Evolutionary conservation across 2,113 vertebrate species (phyloP), one percentile per base, ranked within the genome.

Genomic region (Sapajus apella): DNA sequence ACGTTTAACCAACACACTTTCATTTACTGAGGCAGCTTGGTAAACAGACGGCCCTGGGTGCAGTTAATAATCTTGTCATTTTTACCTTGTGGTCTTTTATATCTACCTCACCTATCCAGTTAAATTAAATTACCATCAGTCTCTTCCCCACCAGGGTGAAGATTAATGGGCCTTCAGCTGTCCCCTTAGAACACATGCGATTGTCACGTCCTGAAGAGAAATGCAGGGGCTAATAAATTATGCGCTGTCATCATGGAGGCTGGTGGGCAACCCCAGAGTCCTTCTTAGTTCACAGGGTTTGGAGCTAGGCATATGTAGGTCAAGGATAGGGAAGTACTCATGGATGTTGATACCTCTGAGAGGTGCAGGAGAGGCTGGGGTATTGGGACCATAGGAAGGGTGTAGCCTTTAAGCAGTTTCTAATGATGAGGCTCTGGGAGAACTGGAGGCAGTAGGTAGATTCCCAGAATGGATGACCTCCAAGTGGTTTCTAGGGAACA

Each of bases 91-190:
- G 89, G 43, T 86, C 35, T 92, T 98, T 94, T 92, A 18, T 93
- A 56, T 93, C 93, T 64, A 23, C 88, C 83, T 93, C 61, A 64
- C 81, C 95, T 81, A 30, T 45, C 52, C 52, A 27, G 94, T 73
- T 3, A 6, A 45, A 55, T 89, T 72, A 82, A 91, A 85, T 91
- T 40, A 32, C 95, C 92, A 30, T 45, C 93, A 20, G 35, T 81
- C 89, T 92, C 95, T 97, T 94, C 83, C 47, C 18, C 61, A 45
- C 72, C 55, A 66, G 47, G 68, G 66, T 23, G 61, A 97, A 97
- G 97, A 97, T 97, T 95, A 92, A 98, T 92, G 96, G 91, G 91
- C 50, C 93, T 93, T 96, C 91, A 56, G 90, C 83, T 81, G 73
- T 87, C 52, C 76, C 58, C 32, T 75, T 66, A 30, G 40, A 16